Percentiles rank a stretch among this genome's conserved stretches.
Evolutionary conservation across 2,888 invertebrate species (phyloP).

Genomic region (Schizaphis graminum): DNA sequence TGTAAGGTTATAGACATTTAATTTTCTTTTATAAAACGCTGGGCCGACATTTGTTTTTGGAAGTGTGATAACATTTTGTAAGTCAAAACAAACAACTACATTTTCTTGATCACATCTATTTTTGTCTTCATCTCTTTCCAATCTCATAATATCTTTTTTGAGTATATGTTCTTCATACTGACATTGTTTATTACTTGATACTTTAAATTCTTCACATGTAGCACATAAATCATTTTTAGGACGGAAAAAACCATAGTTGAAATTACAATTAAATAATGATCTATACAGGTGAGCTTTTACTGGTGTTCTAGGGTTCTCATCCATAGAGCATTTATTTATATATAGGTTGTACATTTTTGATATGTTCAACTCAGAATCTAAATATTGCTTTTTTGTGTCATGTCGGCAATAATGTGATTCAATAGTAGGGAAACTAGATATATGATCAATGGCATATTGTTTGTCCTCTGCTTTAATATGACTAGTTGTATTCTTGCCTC

Average conservation of each 20-base stretch:
- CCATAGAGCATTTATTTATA: background rate
- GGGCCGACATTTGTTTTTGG: too few species aligned
- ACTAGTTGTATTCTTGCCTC: too few species aligned
- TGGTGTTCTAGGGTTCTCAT: background rate
- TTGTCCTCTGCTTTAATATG: too few species aligned
- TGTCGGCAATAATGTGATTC: background rate
- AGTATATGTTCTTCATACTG: background rate
- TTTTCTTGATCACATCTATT: too few species aligned
- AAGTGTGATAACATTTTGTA: too few species aligned
- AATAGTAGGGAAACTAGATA: background rate
- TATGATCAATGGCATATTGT: too few species aligned
- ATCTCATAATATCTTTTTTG: background rate
- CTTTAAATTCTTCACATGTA: background rate
- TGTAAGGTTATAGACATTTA: too few species aligned
- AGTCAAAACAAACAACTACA: too few species aligned
- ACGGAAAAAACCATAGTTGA: background rate
- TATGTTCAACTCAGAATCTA: background rate
- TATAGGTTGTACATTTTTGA: background rate
- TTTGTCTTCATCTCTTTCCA: background rate
- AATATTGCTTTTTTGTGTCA: background rate
- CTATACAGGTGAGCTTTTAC: background rate
- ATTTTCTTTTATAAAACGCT: too few species aligned
- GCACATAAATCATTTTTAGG: background rate
- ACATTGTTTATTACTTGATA: background rate
- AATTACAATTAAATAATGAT: background rate